A percentile compares a stretch with the other conserved stretches of the same genome.
phyloP scores from a whole-genome alignment of 2,113 vertebrate species.

The human (Homo sapiens) region GRCh38 chr2:24617001-24617500 shows the following conservation, averaged over 20 bases:
- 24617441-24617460: neutral
- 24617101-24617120: neutral
- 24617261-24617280: neutral
- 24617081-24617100: neutral
- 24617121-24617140: neutral
- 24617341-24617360: neutral
- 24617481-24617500: neutral
- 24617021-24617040: neutral
- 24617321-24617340: neutral
- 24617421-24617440: neutral
- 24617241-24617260: slow-evolving; percentile 19
- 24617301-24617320: neutral
- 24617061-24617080: neutral
- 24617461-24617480: neutral
- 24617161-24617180: neutral
- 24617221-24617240: neutral
- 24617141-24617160: neutral
- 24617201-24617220: neutral
- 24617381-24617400: neutral
- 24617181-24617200: neutral
- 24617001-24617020: neutral
- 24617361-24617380: neutral
- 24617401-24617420: neutral
- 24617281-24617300: neutral
- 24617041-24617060: neutral